Evolutionary conservation across 2,797 vertebrate genomes (phyloP), one percentile per base, ranked within the genome.

Genomic region (Falco columbarius): DNA sequence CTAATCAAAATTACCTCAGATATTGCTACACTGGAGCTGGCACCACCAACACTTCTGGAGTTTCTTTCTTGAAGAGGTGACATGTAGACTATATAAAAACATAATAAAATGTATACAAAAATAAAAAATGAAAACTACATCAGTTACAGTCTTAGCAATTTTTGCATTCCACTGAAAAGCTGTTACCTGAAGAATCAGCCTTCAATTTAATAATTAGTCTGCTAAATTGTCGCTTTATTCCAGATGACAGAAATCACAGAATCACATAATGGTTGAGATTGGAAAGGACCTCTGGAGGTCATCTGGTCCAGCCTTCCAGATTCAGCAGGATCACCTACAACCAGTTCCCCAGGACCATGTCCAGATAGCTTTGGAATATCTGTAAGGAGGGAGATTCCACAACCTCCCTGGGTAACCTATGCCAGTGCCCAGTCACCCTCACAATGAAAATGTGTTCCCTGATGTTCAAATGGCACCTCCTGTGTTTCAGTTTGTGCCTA

Each of bases 81-180:
- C 63, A 97, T 40, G 71, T 82, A 90, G 89, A 40, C 12, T 40
- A 83, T 19, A 59, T 5, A 21, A 34, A 91, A 80, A 13, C 12
- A 52, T 42, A 65, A 63, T n/a, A 32, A 85, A 65, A 67, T 11
- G 4, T 34, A 67, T 27, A 36, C 2, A 79, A 72, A 63, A 75
- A 86, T 22, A 30, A 67, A 62, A 94, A 75, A 34, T 19, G n/a
- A 76, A 96, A 86, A 36, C 23, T 86, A 55, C 63, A 52, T 80
- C 86, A 93, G 59, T 54, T 90, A 82, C 47, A 88, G 71, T 54
- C 34, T 76, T 26, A 27, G 27, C 49, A 89, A 92, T 70, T 32
- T 42, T 70, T 96, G 46, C n/a, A 79, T 90, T 93, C 51, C 85
- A 92, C 81, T 91, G 73, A 86, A 94, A 90, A 92, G 52, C 54